phyloP scores from a whole-genome alignment of 2,113 vertebrate species.

The Percopsis transmontana region DNA sequence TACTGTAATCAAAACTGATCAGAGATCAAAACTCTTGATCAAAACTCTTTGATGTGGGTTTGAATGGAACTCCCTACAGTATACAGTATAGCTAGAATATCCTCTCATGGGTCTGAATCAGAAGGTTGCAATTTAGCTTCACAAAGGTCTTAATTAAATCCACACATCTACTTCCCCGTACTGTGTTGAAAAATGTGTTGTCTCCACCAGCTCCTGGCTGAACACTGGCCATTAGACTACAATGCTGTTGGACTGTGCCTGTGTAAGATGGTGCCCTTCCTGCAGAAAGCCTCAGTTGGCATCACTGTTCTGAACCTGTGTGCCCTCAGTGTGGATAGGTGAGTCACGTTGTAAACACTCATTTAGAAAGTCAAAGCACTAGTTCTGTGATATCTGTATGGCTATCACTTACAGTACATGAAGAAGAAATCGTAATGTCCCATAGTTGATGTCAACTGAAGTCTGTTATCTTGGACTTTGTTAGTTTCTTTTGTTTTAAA shows the following conservation, averaged over 20 bases:
- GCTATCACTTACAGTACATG: conserved; percentile 30
- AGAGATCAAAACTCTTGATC: too few species aligned
- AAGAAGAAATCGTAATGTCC: too few species aligned
- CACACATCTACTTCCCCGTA: too few species aligned
- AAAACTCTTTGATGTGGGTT: conserved; percentile 22
- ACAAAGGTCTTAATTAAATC: conserved; percentile 14
- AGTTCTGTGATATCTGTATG: conserved; percentile 8
- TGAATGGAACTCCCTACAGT: too few species aligned
- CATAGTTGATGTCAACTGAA: too few species aligned
- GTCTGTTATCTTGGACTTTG: too few species aligned
- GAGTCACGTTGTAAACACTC: conserved; percentile 33
- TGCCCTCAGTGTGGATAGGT: conserved; percentile 98
- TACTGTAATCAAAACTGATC: too few species aligned
- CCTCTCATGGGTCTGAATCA: too few species aligned
- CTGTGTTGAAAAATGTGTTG: conserved; percentile 23
- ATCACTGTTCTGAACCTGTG: conserved; percentile 97
- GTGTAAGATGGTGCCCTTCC: conserved; percentile 93
- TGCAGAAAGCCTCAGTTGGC: conserved; percentile 97
- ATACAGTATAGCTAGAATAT: too few species aligned
- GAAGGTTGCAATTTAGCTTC: background rate
- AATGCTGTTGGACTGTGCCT: conserved; percentile 82
- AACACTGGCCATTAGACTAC: conserved; percentile 83
- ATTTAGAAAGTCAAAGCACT: too few species aligned
- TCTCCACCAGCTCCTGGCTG: conserved; percentile 82
- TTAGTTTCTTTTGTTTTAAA: too few species aligned